Conservation (phyloP, 2,113 vertebrate species). For the Etheostoma spectabile region DNA sequence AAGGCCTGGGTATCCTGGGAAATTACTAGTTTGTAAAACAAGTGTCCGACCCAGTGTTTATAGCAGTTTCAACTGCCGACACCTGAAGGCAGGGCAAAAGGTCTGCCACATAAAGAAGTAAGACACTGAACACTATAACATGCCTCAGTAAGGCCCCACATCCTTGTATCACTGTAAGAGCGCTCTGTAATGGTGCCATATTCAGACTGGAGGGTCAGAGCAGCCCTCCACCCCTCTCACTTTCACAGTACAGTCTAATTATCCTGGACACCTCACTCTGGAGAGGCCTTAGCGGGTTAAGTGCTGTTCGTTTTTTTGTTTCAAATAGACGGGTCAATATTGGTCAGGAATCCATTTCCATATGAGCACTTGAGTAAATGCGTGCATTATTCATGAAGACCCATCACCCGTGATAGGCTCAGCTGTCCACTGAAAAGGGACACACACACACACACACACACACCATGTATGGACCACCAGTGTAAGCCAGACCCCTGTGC, state of each 20-base stretch:
- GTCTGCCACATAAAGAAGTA: background rate
- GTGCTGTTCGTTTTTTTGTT: conserved; percentile 41
- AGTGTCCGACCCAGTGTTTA: background rate
- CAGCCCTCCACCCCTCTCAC: conserved; percentile 33
- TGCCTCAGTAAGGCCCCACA: background rate
- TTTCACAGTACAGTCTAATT: conserved; percentile 53
- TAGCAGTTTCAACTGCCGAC: background rate
- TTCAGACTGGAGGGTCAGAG: conserved; percentile 38
- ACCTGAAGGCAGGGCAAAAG: background rate
- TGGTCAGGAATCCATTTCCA: conserved; percentile 78
- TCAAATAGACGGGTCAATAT: conserved; percentile 65
- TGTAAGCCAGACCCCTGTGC: conserved; percentile 51
- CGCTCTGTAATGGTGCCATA: background rate
- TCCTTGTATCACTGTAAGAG: background rate
- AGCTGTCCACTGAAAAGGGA: conserved; percentile 40
- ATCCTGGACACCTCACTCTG: conserved; percentile 47
- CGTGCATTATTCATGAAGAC: conserved; percentile 76
- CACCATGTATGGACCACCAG: background rate
- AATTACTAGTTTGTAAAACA: background rate
- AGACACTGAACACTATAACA: background rate
- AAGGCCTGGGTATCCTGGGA: background rate
- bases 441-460: background rate
- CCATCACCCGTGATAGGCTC: conserved; percentile 59
- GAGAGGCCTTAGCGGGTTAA: conserved; percentile 56
- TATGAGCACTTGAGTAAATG: conserved; percentile 65